These are phyloP conservation scores for Crax fasciolata DNA, from an alignment of 2,797 vertebrate genomes.

Conservation along the genomic window DNA sequence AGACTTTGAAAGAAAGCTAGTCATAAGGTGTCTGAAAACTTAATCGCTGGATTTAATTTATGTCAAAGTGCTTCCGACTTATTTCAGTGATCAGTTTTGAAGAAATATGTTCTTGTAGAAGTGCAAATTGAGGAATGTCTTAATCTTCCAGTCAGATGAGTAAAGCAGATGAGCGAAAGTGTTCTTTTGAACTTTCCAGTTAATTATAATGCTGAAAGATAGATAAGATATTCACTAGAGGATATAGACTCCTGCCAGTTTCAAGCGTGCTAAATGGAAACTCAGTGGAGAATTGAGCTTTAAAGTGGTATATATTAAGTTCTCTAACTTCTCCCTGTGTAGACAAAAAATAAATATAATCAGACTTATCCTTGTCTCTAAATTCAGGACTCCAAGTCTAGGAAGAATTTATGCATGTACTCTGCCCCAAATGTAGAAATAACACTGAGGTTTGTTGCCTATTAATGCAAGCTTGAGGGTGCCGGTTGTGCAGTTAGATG, in stretches of 20 bases:
- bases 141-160: neutral
- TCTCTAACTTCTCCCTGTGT: neutral
- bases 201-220: neutral
- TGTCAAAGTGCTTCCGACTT: neutral
- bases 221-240: neutral
- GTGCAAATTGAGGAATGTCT: neutral
- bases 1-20: neutral
- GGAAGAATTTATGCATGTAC: neutral
- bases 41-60: neutral
- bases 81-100: neutral
- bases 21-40: neutral
- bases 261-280: neutral
- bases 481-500: no score
- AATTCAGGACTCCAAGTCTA: neutral
- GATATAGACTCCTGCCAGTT: neutral
- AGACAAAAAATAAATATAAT: neutral
- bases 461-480: neutral
- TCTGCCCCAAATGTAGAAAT: neutral
- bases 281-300: neutral
- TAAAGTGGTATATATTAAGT: neutral
- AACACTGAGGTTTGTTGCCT: neutral
- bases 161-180: neutral
- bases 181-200: slow-evolving; percentile 2
- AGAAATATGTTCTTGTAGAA: neutral
- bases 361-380: neutral